phyloP scores from a whole-genome alignment of 2,113 vertebrate genomes.

The Cyphomyrus plagiostoma region DNA sequence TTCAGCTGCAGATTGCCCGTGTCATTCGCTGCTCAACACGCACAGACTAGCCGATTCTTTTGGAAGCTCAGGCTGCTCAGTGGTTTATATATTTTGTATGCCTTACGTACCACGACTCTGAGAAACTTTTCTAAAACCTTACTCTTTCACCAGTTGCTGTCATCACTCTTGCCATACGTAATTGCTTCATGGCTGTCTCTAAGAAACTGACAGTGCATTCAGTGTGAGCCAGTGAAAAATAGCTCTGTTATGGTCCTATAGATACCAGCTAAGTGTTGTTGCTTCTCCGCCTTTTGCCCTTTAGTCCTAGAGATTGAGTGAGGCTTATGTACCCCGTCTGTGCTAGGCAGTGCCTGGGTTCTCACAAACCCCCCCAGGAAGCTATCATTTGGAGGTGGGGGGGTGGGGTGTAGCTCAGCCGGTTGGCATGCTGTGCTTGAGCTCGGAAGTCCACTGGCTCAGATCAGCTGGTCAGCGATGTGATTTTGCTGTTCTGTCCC shows the following conservation, averaged over 20 bases:
- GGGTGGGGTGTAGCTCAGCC: background rate
- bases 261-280: background rate
- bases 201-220: background rate
- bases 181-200: background rate
- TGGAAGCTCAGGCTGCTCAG: background rate
- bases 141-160: slow-evolving; percentile 12
- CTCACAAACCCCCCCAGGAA: background rate
- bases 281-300: background rate
- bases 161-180: slow-evolving; percentile 22
- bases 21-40: slow-evolving; percentile 21
- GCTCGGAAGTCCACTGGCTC: background rate
- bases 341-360: slow-evolving; percentile 19
- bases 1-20: slow-evolving; percentile 24
- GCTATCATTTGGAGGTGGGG: background rate
- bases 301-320: background rate
- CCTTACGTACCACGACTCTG: background rate
- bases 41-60: slow-evolving; percentile 17
- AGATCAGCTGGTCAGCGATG: background rate
- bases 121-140: slow-evolving; percentile 25
- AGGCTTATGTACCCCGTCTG: background rate
- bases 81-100: background rate
- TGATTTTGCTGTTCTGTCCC: background rate
- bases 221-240: background rate
- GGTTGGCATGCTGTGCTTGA: background rate
- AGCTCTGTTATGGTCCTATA: background rate